Base-by-base conservation (phyloP, 1,140 invertebrate genomes). In the Nomia melanderi region DNA sequence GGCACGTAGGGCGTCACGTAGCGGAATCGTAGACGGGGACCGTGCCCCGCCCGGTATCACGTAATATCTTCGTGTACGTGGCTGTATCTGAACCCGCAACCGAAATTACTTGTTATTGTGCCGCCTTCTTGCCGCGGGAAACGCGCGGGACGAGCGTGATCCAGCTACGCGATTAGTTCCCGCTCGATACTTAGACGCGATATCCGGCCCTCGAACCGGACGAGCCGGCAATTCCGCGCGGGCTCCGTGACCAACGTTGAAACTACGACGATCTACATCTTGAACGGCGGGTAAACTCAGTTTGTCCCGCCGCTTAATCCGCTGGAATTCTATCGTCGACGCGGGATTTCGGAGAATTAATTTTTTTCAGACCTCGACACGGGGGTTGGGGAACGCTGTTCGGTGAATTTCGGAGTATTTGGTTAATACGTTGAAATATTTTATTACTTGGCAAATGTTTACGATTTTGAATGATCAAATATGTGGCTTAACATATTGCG, bases 211-310 rank as follows among this genome's bases (percentile, higher is more conserved):
- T 27, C n/a, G 33, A 8, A 41, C 7, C 11, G n/a, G 23, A 1
- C 54, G 14, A 59, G 23, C 79, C 84, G 84, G 86, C 80, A 88
- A 86, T 88, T 77, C 78, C 77, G 72, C 14, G 71, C 41, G 71
- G 73, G 57, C 69, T 83, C 74, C 67, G 81, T 53, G 69, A 65
- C 56, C 27, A 5, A 20, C 20, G 4, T 12, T 29, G 25, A 5
- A 33, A 17, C 11, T 1, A 20, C 29, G 29, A 5, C 25, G 14
- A 57, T 29, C 25, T 33, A 17, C 11, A n/a, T 59, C 29, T 33
- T 17, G 2, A 7, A 6, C 54, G 6, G 29, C 29, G 14, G 29
- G 5, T 36, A 8, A 8, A 17, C 17, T 53, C n/a, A n/a, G 17
- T 53, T 5, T 11, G 6, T 41, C 39, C 1, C 39, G 39, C 5